Evolutionary conservation across 35 echinoderm and acorn worm species (phyloP).

Genomic region (Stichopus chloronotus): DNA sequence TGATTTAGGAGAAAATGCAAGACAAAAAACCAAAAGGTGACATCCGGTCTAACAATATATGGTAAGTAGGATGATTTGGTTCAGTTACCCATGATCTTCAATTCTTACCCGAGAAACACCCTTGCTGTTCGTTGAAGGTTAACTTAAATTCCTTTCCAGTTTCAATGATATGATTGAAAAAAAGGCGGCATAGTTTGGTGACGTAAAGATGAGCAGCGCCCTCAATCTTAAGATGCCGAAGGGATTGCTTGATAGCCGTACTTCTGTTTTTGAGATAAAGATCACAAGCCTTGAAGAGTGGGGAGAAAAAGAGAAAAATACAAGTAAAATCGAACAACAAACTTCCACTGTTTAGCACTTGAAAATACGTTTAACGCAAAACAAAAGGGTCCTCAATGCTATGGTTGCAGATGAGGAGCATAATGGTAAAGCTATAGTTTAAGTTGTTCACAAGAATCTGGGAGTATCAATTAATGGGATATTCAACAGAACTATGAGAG

Average conservation of each 20-base stretch:
- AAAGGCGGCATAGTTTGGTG: slow-evolving; percentile 94
- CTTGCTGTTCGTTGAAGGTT: slow-evolving; percentile 90
- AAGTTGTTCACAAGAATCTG: no score
- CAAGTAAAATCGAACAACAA: not conserved
- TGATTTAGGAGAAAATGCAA: not conserved
- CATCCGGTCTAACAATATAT: not conserved
- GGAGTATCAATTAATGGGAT: no score
- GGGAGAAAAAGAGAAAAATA: slow-evolving; percentile 14
- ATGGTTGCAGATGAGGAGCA: no score
- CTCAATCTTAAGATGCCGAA: slow-evolving; percentile 87
- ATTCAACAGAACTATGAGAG: no score
- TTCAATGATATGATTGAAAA: slow-evolving; percentile 96
- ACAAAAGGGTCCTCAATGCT: no score
- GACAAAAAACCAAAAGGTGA: not conserved
- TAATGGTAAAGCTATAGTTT: no score
- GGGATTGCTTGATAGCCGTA: slow-evolving; percentile 90
- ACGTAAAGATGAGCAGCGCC: slow-evolving; percentile 91
- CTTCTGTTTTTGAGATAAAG: slow-evolving; percentile 95
- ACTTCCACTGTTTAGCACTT: not conserved
- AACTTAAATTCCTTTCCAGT: slow-evolving; percentile 95
- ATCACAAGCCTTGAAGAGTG: slow-evolving; percentile 85
- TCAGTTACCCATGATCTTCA: no score
- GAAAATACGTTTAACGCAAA: no score
- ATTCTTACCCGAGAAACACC: slow-evolving; percentile 93
- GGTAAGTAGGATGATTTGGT: not conserved